A percentile compares a stretch with the other conserved stretches of the same genome.
Evolutionary conservation across 1,140 invertebrate species (phyloP).

Genomic region (Cyrtorhinus lividipennis): DNA sequence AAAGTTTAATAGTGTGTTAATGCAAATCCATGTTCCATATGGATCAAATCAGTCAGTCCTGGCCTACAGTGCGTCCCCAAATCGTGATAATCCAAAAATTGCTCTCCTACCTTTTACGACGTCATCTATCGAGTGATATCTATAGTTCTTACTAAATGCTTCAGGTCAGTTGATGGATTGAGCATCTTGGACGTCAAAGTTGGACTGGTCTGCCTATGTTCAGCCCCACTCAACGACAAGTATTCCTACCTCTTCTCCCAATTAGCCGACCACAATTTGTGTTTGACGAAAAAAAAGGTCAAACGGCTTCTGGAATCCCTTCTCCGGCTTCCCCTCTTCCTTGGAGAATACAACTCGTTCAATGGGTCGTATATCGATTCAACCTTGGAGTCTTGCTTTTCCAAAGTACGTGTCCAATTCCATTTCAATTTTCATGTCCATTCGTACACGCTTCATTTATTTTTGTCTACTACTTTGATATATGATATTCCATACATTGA

Average conservation of each 20-base stretch:
- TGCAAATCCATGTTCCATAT: too few relatives aligned
- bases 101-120: too few relatives aligned
- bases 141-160: constrained; percentile 10
- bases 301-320: constrained; percentile 38
- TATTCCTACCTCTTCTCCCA: constrained; percentile 46
- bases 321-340: constrained; percentile 36
- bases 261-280: constrained; percentile 48
- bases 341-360: constrained; percentile 40
- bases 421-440: constrained; percentile 11
- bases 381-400: constrained; percentile 45
- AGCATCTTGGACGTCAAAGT: constrained; percentile 43
- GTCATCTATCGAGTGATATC: too few relatives aligned
- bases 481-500: too few relatives aligned
- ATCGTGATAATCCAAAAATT: too few relatives aligned
- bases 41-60: too few relatives aligned
- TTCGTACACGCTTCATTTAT: constrained; percentile 6
- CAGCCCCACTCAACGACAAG: constrained; percentile 42
- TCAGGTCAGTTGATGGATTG: constrained; percentile 31
- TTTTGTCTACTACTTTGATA: too few relatives aligned
- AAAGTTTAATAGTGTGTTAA: too few relatives aligned
- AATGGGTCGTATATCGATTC: constrained; percentile 35
- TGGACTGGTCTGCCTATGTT: constrained; percentile 42
- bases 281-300: constrained; percentile 40
- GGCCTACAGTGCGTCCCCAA: too few relatives aligned
- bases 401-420: constrained; percentile 35